phyloP scores from a whole-genome alignment of 1,140 invertebrate genomes.

The Diprion similis region DNA sequence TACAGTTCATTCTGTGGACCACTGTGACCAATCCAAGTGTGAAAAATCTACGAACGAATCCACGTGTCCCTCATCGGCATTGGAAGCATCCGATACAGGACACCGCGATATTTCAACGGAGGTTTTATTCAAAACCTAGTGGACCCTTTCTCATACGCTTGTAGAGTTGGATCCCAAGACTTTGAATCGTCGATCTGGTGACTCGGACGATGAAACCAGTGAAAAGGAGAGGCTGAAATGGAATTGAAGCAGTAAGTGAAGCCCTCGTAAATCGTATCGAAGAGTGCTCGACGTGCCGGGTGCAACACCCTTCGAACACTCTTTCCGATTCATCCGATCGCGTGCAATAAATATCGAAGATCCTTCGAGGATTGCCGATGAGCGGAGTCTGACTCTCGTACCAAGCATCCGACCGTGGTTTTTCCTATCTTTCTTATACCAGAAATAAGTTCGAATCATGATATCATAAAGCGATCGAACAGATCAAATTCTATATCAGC shows the following conservation, averaged over 20 bases:
- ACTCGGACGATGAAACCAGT: too few species aligned
- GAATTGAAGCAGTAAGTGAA: too few species aligned
- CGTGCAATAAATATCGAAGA: not conserved
- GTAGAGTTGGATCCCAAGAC: too few species aligned
- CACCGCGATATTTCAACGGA: not conserved
- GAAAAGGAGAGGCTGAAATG: too few species aligned
- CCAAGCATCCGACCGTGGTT: not conserved
- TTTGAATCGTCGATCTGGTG: too few species aligned
- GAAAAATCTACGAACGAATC: too few species aligned
- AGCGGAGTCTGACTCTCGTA: not conserved
- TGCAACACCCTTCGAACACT: too few species aligned
- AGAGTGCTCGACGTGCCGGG: not conserved
- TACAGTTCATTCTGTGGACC: not conserved
- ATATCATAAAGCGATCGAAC: not conserved
- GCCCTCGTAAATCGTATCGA: not conserved
- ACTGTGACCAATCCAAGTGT: constrained; percentile 1
- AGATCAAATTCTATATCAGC: constrained; percentile 10
- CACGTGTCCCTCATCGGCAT: too few species aligned
- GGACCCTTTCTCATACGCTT: too few species aligned
- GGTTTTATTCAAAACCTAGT: not conserved
- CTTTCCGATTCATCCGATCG: too few species aligned
- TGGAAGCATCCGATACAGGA: not conserved
- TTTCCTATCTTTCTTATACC: not conserved
- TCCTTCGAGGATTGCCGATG: not conserved
- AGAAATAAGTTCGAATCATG: constrained; percentile 3